A percentile compares a stretch with the other conserved stretches of the same genome.
These are phyloP conservation scores for Diarsia rubi DNA, from an alignment of 2,888 invertebrate genomes.

Conservation along the genomic window DNA sequence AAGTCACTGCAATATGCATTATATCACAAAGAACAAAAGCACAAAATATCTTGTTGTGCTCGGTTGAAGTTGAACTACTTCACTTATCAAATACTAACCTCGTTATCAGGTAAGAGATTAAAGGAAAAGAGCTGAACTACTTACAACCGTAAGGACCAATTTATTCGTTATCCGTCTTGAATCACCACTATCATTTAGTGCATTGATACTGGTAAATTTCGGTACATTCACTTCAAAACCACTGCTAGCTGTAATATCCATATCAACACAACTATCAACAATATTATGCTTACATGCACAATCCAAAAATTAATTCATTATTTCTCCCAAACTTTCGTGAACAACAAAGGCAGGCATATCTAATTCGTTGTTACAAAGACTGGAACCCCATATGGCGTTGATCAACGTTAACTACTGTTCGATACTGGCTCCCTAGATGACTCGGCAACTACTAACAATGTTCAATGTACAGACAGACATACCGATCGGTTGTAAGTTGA, in stretches of 20 bases:
- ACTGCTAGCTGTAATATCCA: background rate
- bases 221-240: background rate
- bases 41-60: too few relatives aligned
- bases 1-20: too few relatives aligned
- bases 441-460: conserved; percentile 76
- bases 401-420: conserved; percentile 82
- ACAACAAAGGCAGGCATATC: conserved; percentile 61
- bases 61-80: background rate
- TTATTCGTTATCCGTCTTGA: background rate
- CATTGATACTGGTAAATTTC: background rate
- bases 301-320: conserved; percentile 53
- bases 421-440: conserved; percentile 79
- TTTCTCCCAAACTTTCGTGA: conserved; percentile 50
- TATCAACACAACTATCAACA: conserved; percentile 29
- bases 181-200: background rate
- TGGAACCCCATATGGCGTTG: conserved; percentile 77
- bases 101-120: background rate
- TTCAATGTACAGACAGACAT: conserved; percentile 56
- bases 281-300: conserved; percentile 37
- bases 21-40: too few relatives aligned
- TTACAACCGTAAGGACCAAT: background rate
- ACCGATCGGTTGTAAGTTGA: conserved; percentile 60
- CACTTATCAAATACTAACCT: background rate
- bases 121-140: background rate
- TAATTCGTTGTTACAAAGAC: conserved; percentile 65